These are phyloP conservation scores for Rattus norvegicus DNA, from an alignment of 2,113 vertebrate genomes.

Conservation along the genomic window DNA sequence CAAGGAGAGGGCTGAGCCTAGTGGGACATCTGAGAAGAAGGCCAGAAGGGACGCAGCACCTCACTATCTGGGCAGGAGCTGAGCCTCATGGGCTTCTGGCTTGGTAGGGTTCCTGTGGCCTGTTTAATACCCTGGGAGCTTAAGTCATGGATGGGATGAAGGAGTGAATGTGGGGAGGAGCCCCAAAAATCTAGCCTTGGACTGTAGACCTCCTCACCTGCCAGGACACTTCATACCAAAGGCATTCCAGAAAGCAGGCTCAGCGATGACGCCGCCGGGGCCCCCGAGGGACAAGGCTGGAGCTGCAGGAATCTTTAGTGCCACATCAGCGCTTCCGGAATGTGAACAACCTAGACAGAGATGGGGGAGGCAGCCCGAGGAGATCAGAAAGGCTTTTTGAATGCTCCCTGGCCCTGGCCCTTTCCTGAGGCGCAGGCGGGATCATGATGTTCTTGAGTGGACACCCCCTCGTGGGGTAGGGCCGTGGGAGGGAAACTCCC, in stretches of 20 bases:
- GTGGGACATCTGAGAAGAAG: too few species aligned
- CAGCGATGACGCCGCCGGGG: conserved; percentile 35
- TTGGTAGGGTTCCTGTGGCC: background rate
- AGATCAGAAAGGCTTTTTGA: conserved; percentile 31
- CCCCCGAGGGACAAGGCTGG: conserved; percentile 10
- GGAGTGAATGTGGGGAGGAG: background rate
- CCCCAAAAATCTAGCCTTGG: background rate
- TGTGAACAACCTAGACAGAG: conserved; percentile 62
- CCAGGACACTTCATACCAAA: conserved; percentile 55
- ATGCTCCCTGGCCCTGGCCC: background rate
- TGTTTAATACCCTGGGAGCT: background rate
- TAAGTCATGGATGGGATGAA: background rate
- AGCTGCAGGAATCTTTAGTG: conserved; percentile 69
- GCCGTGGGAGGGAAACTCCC: background rate
- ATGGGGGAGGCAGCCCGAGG: background rate
- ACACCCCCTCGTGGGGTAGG: background rate
- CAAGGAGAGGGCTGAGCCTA: background rate
- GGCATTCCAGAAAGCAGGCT: conserved; percentile 72
- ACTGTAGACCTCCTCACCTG: conserved; percentile 52
- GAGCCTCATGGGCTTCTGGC: background rate
- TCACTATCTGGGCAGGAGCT: background rate
- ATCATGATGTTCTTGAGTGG: background rate
- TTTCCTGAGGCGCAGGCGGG: background rate
- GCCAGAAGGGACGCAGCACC: background rate
- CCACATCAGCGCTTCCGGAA: conserved; percentile 76